Base-by-base conservation (phyloP, 2,113 vertebrate genomes). In the Sylvilagus bachmani region DNA sequence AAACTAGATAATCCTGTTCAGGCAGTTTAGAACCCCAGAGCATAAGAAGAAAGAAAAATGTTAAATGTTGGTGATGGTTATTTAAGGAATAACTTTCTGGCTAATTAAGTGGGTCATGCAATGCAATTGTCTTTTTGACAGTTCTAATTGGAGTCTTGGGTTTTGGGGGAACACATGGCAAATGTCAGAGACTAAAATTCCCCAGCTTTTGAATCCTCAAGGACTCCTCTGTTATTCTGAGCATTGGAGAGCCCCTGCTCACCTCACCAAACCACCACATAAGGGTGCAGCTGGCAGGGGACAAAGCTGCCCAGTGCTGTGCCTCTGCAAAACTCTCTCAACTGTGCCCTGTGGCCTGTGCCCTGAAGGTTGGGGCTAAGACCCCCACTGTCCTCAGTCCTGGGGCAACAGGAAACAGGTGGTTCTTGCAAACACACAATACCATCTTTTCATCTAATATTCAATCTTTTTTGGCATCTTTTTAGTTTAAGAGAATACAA, bases 81-180 rank as follows among this genome's bases (percentile, higher is more conserved):
- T 86, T 71, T 81, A 74, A 82, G 70, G 86, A 86, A 66, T 83
- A 83, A 49, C 31, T 93, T 81, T 55, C 69, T 79, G 62, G 62
- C 49, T 64, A 81, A 33, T 25, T 71, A 74, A 95, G 62, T 49
- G 38, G 33, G 12, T 75, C 61, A 10, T 71, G n/a, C 8, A 16
- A 77, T 5, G 8, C 61, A 13, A 25, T 82, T 67, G 51, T 53
- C 22, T 86, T 85, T 64, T 36, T 78, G 22, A 80, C 69, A 7
- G 27, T 86, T 49, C 25, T 70, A n/a, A 24, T 58, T 11, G 74
- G 6, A 88, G 53, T 33, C 49, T 81, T 71, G 27, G 10, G 5
- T 69, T 62, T 85, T 4, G 44, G 33, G 38, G 25, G 84, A 25
- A 69, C 2, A 22, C n/a, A 21, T 7, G 12, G 16, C 36, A 1